A percentile compares a stretch with the other conserved stretches of the same genome.
Evolutionary conservation across 2,888 invertebrate species (phyloP).

Genomic region (Limnephilus marmoratus): DNA sequence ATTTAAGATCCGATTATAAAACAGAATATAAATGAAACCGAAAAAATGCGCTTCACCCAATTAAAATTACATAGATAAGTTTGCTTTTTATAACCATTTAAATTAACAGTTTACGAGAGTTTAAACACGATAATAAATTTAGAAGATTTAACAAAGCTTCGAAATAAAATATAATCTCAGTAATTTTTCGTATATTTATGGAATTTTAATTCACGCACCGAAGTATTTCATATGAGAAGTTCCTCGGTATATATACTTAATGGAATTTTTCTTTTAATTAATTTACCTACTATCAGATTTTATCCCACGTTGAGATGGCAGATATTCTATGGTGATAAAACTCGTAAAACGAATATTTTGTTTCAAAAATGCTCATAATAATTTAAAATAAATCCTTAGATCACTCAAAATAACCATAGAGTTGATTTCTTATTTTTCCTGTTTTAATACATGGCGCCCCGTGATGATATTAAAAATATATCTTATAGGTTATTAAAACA

Average conservation of each 20-base stretch:
- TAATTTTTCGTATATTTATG: slow-evolving; percentile 36
- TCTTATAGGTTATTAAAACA: background rate
- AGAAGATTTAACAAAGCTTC: background rate
- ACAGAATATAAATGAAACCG: slow-evolving; percentile 28
- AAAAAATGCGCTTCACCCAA: slow-evolving; percentile 33
- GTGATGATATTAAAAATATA: background rate
- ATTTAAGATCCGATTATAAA: slow-evolving; percentile 37
- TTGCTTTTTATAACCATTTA: slow-evolving; percentile 44
- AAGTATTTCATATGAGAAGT: background rate
- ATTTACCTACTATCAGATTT: background rate
- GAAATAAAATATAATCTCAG: slow-evolving; percentile 11
- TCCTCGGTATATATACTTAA: background rate
- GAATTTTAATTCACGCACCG: slow-evolving; percentile 30
- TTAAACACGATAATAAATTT: slow-evolving; percentile 45
- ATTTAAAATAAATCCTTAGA: background rate
- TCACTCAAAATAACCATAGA: background rate
- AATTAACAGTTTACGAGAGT: slow-evolving; percentile 46
- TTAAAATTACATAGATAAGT: slow-evolving; percentile 43
- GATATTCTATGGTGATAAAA: background rate
- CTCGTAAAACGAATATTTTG: background rate
- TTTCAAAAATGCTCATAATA: background rate
- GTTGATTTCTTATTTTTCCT: background rate
- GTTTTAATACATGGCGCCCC: background rate
- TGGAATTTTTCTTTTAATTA: slow-evolving; percentile 26
- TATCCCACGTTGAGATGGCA: background rate